phyloP scores from a whole-genome alignment of 2,888 invertebrate genomes.

The Caenorhabditis becei region DNA sequence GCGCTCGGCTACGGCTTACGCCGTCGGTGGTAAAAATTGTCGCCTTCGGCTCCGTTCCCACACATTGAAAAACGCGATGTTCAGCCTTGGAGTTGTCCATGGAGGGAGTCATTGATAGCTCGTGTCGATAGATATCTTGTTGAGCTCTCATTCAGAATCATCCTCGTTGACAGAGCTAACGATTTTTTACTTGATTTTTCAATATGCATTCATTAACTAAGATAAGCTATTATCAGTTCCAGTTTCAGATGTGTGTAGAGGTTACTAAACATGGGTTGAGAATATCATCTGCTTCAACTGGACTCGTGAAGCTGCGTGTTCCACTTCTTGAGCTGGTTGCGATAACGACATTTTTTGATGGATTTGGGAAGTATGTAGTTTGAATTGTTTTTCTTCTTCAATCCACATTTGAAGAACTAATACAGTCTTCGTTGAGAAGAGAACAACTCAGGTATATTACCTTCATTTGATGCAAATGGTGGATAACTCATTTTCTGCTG shows the following conservation, averaged over 20 bases:
- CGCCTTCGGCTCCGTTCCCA: too few species aligned
- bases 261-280: constrained; percentile 60
- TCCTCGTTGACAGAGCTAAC: too few species aligned
- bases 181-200: too few species aligned
- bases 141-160: too few species aligned
- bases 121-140: too few species aligned
- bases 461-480: constrained; percentile 36
- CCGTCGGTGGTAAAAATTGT: too few species aligned
- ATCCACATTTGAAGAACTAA: constrained; percentile 21
- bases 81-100: too few species aligned
- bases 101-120: too few species aligned
- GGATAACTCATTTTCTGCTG: constrained; percentile 15
- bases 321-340: constrained; percentile 57
- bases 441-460: constrained; percentile 25
- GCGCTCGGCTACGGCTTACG: too few species aligned
- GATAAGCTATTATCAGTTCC: neutral
- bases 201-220: too few species aligned
- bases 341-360: constrained; percentile 52
- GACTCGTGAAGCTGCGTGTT: constrained; percentile 33
- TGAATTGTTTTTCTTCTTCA: neutral
- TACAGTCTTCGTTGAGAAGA: constrained; percentile 46
- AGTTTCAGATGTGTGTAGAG: constrained; percentile 51
- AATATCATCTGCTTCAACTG: constrained; percentile 35
- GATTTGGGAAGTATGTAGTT: constrained; percentile 54
- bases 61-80: too few species aligned